phyloP scores from a whole-genome alignment of 2,888 invertebrate genomes.

The Druceiella hillmani region DNA sequence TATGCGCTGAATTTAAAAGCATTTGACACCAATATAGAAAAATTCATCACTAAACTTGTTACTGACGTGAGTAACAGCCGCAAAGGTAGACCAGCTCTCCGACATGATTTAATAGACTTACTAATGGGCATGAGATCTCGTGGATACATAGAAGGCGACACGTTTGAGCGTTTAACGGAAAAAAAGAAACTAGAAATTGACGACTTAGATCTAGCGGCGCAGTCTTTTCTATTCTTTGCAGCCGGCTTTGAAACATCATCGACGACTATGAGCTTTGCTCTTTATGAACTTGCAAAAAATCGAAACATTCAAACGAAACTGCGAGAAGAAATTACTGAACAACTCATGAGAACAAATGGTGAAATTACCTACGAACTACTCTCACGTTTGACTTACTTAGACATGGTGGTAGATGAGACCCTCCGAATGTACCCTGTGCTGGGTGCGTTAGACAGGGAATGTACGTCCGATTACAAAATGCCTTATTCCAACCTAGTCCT shows the following conservation, averaged over 20 bases:
- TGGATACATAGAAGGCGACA: background rate
- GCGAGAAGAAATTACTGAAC: background rate
- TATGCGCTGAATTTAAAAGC: no score
- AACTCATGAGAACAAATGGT: background rate
- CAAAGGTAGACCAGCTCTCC: background rate
- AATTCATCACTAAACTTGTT: background rate
- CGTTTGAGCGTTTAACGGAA: no score
- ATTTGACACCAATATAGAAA: background rate
- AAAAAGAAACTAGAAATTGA: background rate
- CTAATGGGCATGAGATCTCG: background rate
- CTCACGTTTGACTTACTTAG: background rate
- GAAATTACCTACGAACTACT: background rate
- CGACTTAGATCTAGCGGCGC: background rate
- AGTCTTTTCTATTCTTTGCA: background rate
- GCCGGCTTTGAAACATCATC: conserved; percentile 2
- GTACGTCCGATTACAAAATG: background rate
- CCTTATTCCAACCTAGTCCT: background rate
- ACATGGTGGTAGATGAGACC: background rate
- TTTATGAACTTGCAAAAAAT: background rate
- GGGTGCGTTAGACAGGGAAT: background rate
- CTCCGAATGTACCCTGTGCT: background rate
- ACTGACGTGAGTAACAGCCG: background rate
- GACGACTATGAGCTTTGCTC: background rate
- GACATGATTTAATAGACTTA: background rate
- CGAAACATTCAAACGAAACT: background rate